These are phyloP conservation scores for Erpobdella octoculata DNA, from an alignment of 2,888 invertebrate genomes.

Conservation along the genomic window DNA sequence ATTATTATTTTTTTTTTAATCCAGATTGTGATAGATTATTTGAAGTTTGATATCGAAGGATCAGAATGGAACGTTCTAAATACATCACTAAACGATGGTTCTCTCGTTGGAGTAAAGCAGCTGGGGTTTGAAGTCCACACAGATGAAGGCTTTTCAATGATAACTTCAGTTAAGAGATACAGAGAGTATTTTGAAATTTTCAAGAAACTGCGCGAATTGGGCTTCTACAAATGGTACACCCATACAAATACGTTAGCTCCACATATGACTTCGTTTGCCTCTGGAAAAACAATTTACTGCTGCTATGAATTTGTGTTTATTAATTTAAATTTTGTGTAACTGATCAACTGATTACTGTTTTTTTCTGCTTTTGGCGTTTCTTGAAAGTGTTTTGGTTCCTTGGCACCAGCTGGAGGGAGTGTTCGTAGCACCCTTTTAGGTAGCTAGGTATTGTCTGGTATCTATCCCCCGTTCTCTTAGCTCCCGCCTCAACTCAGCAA, in stretches of 20 bases:
- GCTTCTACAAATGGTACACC: slow-evolving; percentile 32
- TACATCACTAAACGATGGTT: slow-evolving; percentile 21
- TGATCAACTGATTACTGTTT: too few relatives aligned
- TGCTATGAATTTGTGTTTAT: slow-evolving; percentile 35
- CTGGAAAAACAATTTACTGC: slow-evolving; percentile 25
- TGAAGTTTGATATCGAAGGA: slow-evolving; percentile 36
- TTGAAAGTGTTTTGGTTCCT: not conserved
- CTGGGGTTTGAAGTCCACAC: slow-evolving; percentile 35
- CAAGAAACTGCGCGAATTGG: slow-evolving; percentile 26
- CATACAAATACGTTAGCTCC: slow-evolving; percentile 31
- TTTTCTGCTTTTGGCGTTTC: too few relatives aligned
- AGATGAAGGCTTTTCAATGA: slow-evolving; percentile 22
- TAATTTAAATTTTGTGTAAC: slow-evolving; percentile 28
- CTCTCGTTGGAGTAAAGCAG: slow-evolving; percentile 34
- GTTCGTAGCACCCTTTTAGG: too few relatives aligned
- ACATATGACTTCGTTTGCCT: slow-evolving; percentile 22
- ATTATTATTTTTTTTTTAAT: not conserved
- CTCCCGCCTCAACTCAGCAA: too few relatives aligned
- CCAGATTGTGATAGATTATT: slow-evolving; percentile 33
- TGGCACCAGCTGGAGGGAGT: too few relatives aligned
- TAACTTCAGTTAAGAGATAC: slow-evolving; percentile 18
- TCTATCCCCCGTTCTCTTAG: too few relatives aligned
- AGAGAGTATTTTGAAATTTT: slow-evolving; percentile 19
- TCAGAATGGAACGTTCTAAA: slow-evolving; percentile 32
- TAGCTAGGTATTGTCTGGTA: too few relatives aligned